Base-by-base conservation (phyloP, 2,113 vertebrate species). In the Ranitomeya variabilis region DNA sequence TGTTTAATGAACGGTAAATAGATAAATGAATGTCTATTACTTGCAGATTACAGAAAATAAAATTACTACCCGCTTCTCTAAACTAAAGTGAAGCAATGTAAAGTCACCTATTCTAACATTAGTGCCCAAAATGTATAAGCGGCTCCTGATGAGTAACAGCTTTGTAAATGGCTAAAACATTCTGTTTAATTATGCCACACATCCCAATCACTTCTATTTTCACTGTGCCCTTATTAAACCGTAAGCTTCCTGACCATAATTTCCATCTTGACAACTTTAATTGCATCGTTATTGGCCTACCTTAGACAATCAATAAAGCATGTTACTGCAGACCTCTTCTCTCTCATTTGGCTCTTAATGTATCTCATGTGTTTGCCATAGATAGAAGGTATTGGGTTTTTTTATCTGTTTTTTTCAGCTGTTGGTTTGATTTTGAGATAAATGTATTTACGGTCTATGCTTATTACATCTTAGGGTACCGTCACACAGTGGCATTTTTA, bases 231-330 rank as follows among this genome's bases (percentile, higher is more conserved):
- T 84, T 84, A 54, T 84, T 71, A 84, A 84, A 84, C 82, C 62
- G 51, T 60, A 69, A 69, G 81, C 45, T 84, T 84, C 64, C 82
- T 69, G 21, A 55, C 82, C 51, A 71, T 84, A 84, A 84, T 84
- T 84, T 71, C 64, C 82, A 84, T 55, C 82, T 84, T 84, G 81
- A 84, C 82, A 84, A 71, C 51, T 84, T 84, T 84, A 84, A 84
- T 84, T 84, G 51, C 66, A 71, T 71, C 45, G 6, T 71, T 84
- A 84, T 64, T 84, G 82, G 82, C 15, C 37, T 54, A 69, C 82
- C 64, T 23, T 71, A 67, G 37, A 84, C 82, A 84, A 84, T 84
- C 82, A 84, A 84, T 84, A 84, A 84, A 84, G 21, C 81, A 84
- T 54, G 81, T 52, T 84, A 67, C 62, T 12, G 64, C 67, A 23